Evolutionary conservation across 2,113 vertebrate genomes (phyloP).

Genomic region (Scartelaos histophorus): DNA sequence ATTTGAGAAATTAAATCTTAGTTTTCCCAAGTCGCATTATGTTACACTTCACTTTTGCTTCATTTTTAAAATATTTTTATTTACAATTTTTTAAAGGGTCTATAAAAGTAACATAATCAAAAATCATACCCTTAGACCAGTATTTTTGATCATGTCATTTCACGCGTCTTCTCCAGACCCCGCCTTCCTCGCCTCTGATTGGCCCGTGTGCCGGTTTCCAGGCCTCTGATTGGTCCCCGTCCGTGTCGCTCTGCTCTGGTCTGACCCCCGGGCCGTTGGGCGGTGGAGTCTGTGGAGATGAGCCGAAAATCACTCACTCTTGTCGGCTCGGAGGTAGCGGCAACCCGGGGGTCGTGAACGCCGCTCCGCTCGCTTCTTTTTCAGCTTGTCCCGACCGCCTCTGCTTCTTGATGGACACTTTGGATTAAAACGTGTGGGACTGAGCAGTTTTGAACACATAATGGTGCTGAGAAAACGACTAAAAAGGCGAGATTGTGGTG

Average conservation of each 20-base stretch:
- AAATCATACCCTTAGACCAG: not conserved
- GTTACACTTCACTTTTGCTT: too few species aligned
- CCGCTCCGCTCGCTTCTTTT: slow-evolving; percentile 6
- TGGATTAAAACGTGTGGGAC: not conserved
- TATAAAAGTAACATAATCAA: not conserved
- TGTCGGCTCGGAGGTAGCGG: slow-evolving; percentile 5
- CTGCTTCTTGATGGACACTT: slow-evolving; percentile 32
- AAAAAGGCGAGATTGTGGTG: slow-evolving; percentile 52
- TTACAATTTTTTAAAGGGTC: too few species aligned
- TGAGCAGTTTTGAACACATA: slow-evolving; percentile 35
- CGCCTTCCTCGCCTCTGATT: slow-evolving; percentile 35
- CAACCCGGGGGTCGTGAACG: not conserved
- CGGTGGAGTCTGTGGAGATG: not conserved
- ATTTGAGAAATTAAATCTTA: too few species aligned
- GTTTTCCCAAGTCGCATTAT: too few species aligned
- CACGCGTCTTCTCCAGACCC: not conserved
- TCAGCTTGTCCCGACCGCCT: not conserved
- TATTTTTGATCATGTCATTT: not conserved
- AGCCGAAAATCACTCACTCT: not conserved
- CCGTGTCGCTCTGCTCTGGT: slow-evolving; percentile 20
- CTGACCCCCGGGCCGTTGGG: not conserved
- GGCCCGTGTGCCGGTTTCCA: not conserved
- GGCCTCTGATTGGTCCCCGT: slow-evolving; percentile 50
- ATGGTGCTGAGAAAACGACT: slow-evolving; percentile 70
- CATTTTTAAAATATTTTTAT: too few species aligned